Evolutionary conservation across 2,888 invertebrate genomes (phyloP), one percentile per base, ranked within the genome.

Genomic region (Teleiodes luculella): DNA sequence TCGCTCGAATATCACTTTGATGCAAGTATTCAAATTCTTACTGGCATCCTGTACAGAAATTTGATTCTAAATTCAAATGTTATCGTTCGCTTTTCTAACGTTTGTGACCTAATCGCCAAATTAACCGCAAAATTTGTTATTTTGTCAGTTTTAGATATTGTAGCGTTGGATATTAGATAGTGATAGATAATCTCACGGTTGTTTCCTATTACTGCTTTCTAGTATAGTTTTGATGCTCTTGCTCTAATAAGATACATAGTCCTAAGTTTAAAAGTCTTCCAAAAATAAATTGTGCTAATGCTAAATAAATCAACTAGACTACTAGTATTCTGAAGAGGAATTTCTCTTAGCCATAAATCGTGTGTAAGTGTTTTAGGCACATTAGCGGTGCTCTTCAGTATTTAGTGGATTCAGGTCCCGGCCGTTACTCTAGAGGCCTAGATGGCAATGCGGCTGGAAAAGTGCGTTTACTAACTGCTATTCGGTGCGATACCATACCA

Each of bases 401-500:
- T 68, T 75, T 71, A 73, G 67, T 64, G 62, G 72, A 73, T 76
- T 68, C 68, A 65, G 63, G 58, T 58, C 61, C 61, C 63, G 63
- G 55, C 78, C 78, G 78, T 80, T 77, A 83, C 67, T 63, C 63
- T 56, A n/a, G 64, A 74, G 75, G 72, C 80, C 79, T 80, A 80
- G 74, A 79, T 81, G 76, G 73, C 66, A 76, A 78, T 68, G 75
- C 74, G 71, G 74, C 68, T 78, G 81, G 77, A 81, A 82, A 83
- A 71, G 70, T 76, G 69, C 67, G 36, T 55, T 57, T 55, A 49
- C 50, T 73, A 73, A 74, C 65, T 67, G 71, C 67, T 74, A 74
- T 75, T 74, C 72, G 74, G 72, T 70, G 74, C 76, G 69, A 71
- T 71, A 66, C 71, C 66, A 66, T n/a, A n/a, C n/a, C n/a, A n/a